phyloP scores from a whole-genome alignment of 1,140 invertebrate genomes.

The Pseudomyrmex sp. region DNA sequence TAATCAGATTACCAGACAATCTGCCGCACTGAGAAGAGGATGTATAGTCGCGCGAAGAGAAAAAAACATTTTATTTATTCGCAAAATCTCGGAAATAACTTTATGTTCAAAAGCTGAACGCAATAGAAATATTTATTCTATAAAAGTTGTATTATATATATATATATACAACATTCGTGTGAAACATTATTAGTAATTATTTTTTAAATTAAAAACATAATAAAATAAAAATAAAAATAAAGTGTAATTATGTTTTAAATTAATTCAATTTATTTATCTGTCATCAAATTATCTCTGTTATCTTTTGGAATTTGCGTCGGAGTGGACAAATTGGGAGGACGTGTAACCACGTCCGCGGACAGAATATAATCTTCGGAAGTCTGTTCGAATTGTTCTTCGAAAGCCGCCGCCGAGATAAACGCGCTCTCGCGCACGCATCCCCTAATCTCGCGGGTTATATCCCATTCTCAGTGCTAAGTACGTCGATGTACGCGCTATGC shows the following conservation, averaged over 20 bases:
- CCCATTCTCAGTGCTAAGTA: conserved; percentile 53
- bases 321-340: background rate
- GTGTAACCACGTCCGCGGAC: too few relatives aligned
- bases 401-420: background rate
- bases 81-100: background rate
- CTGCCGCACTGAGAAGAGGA: conserved; percentile 37
- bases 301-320: background rate
- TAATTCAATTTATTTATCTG: too few relatives aligned
- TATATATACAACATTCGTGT: too few relatives aligned
- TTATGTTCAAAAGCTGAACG: background rate
- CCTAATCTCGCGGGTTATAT: conserved; percentile 40
- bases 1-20: conserved; percentile 52
- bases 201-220: too few relatives aligned
- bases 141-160: too few relatives aligned
- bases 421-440: background rate
- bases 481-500: conserved; percentile 52
- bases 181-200: too few relatives aligned
- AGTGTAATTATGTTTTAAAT: too few relatives aligned
- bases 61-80: background rate
- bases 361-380: conserved; percentile 23
- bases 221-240: too few relatives aligned
- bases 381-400: background rate
- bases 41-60: background rate
- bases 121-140: background rate
- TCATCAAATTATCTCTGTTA: too few relatives aligned